Conservation (phyloP, 2,888 invertebrate species). For the Galeopsomyia nigrocyanea region DNA sequence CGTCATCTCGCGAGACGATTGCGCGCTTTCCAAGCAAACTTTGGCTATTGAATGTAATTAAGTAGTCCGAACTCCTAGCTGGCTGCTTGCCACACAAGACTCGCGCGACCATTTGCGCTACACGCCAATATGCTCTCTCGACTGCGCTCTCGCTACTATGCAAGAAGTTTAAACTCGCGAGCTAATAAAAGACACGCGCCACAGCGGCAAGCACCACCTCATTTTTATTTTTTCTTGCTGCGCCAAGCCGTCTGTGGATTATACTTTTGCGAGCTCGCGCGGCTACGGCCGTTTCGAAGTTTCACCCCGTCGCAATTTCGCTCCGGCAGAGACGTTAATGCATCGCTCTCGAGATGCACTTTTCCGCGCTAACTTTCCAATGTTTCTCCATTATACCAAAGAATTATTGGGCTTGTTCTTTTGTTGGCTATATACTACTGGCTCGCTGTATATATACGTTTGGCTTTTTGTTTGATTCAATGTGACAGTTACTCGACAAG, state of each 20-base stretch:
- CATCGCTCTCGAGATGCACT: slow-evolving; percentile 38
- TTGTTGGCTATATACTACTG: slow-evolving; percentile 20
- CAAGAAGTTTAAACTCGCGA: slow-evolving; percentile 56
- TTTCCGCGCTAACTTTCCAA: slow-evolving; percentile 37
- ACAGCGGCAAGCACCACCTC: slow-evolving; percentile 48
- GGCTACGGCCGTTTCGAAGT: slow-evolving; percentile 27
- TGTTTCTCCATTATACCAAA: slow-evolving; percentile 44
- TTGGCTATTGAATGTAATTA: slow-evolving; percentile 68
- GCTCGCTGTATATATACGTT: too few relatives aligned
- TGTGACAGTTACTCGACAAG: too few relatives aligned
- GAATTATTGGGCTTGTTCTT: slow-evolving; percentile 46
- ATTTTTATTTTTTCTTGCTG: slow-evolving; percentile 6
- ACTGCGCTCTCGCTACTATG: slow-evolving; percentile 31
- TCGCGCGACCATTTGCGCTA: slow-evolving; percentile 57
- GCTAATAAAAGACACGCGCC: slow-evolving; percentile 62
- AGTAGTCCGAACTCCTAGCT: slow-evolving; percentile 52
- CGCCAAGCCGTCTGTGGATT: not conserved
- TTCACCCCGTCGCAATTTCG: slow-evolving; percentile 21
- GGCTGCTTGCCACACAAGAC: slow-evolving; percentile 66
- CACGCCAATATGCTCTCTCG: slow-evolving; percentile 65
- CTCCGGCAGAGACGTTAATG: slow-evolving; percentile 19
- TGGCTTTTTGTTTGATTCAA: too few relatives aligned
- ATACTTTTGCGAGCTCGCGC: not conserved
- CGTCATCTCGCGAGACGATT: not conserved
- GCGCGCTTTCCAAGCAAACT: slow-evolving; percentile 54